Evolutionary conservation across 1,140 invertebrate species (phyloP), one percentile per base, ranked within the genome.

Genomic region (Penaeus vannamei): DNA sequence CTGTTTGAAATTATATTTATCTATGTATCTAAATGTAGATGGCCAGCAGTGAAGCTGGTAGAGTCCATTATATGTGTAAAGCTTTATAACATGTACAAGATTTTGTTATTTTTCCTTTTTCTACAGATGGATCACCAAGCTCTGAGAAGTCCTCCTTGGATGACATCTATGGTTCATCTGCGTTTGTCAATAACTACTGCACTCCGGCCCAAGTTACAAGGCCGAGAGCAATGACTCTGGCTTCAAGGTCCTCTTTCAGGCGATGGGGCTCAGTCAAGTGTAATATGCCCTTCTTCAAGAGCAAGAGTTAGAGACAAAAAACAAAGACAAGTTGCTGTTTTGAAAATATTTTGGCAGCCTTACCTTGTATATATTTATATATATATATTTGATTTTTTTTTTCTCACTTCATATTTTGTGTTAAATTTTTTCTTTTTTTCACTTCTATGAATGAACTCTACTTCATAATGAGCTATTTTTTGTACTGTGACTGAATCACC

Each of bases 281-380:
- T 81, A 91, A 91, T 53, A 85, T 91, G 60, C 90, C 90, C 17
- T 91, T 91, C 59, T 91, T 91, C 32, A 91, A 89, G 42, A 91
- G 81, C n/a, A 91, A 91, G 82, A 89, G 87, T 89, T 89, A 89
- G 36, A 53, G 12, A 53, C 36, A 53, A 53, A 17, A 12, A 53
- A 53, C 5, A 53, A 5, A 53, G 53, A 53, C 53, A 53, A 53
- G 10, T 26, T 32, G 17, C 19, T 23, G 83, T 26, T 26, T 79
- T 36, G 32, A 79, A 22, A 26, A 46, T 36, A 10, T 79, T 42
- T 79, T 36, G 36, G 17, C 53, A 23, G 36, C 53, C 53, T n/a
- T 42, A 5, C 32, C 19, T 69, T 76, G 42, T 76, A 29, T 76
- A 76, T 76, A 76, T 29, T 32, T 76, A 76, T 76, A 76, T 76